Percentiles rank a stretch among this genome's conserved stretches.
phyloP scores from a whole-genome alignment of 2,113 vertebrate genomes.

The Ranitomeya variabilis region DNA sequence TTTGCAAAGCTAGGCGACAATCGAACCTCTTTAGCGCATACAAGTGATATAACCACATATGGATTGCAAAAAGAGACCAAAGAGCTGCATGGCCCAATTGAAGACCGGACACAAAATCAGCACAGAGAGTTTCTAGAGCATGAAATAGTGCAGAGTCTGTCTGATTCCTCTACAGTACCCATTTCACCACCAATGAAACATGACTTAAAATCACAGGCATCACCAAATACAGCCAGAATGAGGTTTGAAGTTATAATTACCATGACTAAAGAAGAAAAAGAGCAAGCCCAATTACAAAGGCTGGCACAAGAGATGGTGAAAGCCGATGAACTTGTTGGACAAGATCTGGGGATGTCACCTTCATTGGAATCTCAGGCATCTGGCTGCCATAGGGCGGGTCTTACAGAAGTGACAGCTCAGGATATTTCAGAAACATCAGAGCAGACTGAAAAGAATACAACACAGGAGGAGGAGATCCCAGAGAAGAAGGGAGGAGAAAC shows the following conservation, averaged over 20 bases:
- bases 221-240: not conserved
- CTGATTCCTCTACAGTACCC: not conserved
- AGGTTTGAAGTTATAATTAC: not conserved
- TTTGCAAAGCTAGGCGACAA: not conserved
- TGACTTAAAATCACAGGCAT: not conserved
- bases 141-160: not conserved
- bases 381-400: conserved; percentile 33
- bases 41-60: not conserved
- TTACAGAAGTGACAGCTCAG: conserved; percentile 40
- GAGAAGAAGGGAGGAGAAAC: not conserved
- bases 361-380: conserved; percentile 52
- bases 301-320: conserved; percentile 11
- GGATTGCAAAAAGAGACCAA: not conserved
- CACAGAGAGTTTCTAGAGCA: not conserved
- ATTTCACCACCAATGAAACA: not conserved
- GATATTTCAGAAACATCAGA: conserved; percentile 9
- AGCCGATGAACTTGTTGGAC: conserved; percentile 43
- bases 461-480: conserved; percentile 36
- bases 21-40: not conserved
- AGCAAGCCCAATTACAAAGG: not conserved
- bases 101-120: not conserved
- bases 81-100: not conserved
- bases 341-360: conserved; percentile 48
- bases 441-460: conserved; percentile 17
- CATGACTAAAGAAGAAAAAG: conserved; percentile 36